phyloP scores from a whole-genome alignment of 2,888 invertebrate genomes.

The Meliscaeva auricollis region DNA sequence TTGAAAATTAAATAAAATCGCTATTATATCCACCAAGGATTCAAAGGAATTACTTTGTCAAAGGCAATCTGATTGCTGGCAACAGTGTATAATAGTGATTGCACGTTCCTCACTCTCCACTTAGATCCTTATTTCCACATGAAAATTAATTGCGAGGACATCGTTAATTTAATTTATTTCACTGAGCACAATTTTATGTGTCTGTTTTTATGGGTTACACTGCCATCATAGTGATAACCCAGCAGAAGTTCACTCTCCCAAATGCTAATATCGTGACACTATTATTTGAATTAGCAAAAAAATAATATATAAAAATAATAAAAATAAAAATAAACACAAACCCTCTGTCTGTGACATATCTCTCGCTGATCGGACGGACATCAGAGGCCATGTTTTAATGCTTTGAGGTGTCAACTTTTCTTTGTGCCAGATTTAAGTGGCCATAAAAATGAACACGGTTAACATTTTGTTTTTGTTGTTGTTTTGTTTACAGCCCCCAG shows the following conservation, averaged over 20 bases:
- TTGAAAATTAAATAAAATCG: conserved; percentile 26
- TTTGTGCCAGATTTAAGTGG: conserved; percentile 60
- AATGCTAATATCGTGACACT: conserved; percentile 46
- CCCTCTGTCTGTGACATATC: neutral
- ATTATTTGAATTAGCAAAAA: conserved; percentile 31
- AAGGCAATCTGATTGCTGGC: conserved; percentile 10
- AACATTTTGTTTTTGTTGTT: conserved; percentile 18
- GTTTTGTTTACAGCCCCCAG: conserved; percentile 8
- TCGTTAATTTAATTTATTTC: conserved; percentile 52
- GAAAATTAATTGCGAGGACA: conserved; percentile 38
- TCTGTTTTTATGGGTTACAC: conserved; percentile 47
- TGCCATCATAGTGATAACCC: conserved; percentile 4
- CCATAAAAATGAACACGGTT: conserved; percentile 64
- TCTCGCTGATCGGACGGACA: conserved; percentile 16
- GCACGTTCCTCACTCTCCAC: neutral
- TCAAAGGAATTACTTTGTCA: conserved; percentile 16
- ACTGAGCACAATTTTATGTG: conserved; percentile 51
- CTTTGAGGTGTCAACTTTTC: conserved; percentile 70
- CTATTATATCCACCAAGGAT: neutral
- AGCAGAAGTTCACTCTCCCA: neutral
- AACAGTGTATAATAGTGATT: neutral
- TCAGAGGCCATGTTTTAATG: conserved; percentile 57
- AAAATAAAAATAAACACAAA: conserved; percentile 22
- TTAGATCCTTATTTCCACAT: neutral
- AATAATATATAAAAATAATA: neutral